Evolutionary conservation across 35 echinoderm and acorn worm genomes (phyloP).

Genomic region (Apostichopus parvimensis): DNA sequence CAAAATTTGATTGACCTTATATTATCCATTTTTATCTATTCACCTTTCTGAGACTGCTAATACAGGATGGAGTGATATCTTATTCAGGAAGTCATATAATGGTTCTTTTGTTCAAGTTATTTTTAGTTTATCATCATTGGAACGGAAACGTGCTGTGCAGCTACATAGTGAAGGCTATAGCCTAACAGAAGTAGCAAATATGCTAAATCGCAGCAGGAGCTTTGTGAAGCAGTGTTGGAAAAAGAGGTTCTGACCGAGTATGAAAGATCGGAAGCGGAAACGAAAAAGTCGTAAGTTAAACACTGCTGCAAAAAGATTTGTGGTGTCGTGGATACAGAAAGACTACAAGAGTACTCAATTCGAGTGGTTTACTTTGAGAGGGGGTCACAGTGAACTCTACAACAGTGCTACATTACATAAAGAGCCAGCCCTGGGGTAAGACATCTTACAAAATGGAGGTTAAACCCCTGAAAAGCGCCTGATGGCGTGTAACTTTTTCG

Average conservation of each 20-base stretch:
- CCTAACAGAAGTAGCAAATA: conserved; percentile 46
- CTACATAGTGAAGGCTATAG: conserved; percentile 48
- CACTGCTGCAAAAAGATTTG: conserved; percentile 34
- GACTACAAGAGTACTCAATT: conserved; percentile 50
- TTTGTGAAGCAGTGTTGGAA: conserved; percentile 39
- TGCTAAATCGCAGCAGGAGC: conserved; percentile 39
- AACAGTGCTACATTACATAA: conserved; percentile 47
- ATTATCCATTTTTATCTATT: too few species aligned
- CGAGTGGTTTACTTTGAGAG: conserved; percentile 53
- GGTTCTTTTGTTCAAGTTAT: too few species aligned
- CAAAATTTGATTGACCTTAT: too few species aligned
- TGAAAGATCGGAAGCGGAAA: conserved; percentile 1
- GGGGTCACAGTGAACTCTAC: conserved; percentile 41
- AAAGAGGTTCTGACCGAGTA: conserved; percentile 3
- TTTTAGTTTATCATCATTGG: not conserved
- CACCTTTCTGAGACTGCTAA: too few species aligned
- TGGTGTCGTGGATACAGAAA: conserved; percentile 60
- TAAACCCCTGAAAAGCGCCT: conserved; percentile 56
- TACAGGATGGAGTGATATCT: too few species aligned
- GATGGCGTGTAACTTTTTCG: conserved; percentile 35
- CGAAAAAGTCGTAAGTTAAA: conserved; percentile 19
- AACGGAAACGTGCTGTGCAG: conserved; percentile 37
- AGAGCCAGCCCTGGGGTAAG: conserved; percentile 53
- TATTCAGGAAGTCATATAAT: too few species aligned
- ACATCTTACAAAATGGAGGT: conserved; percentile 58